A percentile compares a stretch with the other conserved stretches of the same genome.
Conservation (phyloP, 2,797 vertebrate genomes). For the Cyprinella venusta region DNA sequence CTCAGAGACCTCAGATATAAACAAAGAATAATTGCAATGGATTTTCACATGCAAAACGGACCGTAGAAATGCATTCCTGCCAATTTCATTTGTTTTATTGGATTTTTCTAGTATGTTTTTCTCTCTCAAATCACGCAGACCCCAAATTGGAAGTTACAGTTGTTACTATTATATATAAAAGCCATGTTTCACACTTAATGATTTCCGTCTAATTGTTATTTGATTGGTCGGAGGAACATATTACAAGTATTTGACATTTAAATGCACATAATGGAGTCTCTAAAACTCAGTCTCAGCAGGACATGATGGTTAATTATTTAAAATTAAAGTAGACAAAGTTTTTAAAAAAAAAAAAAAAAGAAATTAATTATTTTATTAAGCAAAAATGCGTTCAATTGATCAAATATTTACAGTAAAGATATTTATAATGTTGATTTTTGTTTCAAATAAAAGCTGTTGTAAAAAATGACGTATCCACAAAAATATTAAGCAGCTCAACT, state of each 20-base stretch:
- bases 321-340: not conserved
- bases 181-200: not conserved
- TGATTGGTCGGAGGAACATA: not conserved
- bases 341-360: not conserved
- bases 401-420: not conserved
- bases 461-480: not conserved
- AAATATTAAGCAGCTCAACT: not conserved
- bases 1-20: not conserved
- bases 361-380: not conserved
- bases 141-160: not conserved
- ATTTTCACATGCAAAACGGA: not conserved
- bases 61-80: not conserved
- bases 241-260: not conserved
- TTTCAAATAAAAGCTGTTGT: not conserved
- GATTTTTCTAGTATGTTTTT: not conserved
- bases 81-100: not conserved
- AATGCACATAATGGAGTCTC: not conserved
- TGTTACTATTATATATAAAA: not conserved
- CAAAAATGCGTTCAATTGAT: not conserved
- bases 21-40: slow-evolving; percentile 20
- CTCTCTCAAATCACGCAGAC: not conserved
- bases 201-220: not conserved
- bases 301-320: not conserved
- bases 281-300: not conserved
- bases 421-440: not conserved